phyloP scores from a whole-genome alignment of 2,888 invertebrate genomes.

The Acleris cristana region DNA sequence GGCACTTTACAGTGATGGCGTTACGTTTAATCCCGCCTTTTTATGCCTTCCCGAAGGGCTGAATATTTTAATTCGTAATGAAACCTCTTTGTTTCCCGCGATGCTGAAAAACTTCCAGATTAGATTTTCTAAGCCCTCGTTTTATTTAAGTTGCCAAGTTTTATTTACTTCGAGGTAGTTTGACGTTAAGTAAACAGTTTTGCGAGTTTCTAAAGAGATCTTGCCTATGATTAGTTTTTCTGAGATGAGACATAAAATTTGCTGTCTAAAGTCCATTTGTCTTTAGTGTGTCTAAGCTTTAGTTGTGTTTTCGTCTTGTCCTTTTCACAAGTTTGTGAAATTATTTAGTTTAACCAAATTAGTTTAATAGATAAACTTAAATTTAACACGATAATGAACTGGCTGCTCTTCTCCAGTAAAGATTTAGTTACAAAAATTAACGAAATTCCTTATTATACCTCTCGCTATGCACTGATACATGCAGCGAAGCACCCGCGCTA shows the following conservation, averaged over 20 bases:
- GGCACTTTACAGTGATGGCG: constrained; percentile 40
- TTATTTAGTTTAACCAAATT: too few species aligned
- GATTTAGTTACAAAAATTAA: too few species aligned
- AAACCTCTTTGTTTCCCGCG: constrained; percentile 31
- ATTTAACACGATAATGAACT: too few species aligned
- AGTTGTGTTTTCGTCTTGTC: neutral
- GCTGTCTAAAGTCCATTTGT: neutral
- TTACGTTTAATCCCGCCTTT: constrained; percentile 33
- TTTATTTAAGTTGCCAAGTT: constrained; percentile 17
- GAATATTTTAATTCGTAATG: constrained; percentile 37
- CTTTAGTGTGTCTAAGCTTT: neutral
- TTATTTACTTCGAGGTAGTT: constrained; percentile 6
- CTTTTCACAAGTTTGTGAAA: too few species aligned
- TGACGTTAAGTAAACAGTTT: neutral
- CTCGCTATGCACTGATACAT: too few species aligned
- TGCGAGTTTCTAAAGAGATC: neutral
- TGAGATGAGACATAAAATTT: neutral
- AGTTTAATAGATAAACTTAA: too few species aligned
- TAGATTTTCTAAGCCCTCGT: constrained; percentile 14
- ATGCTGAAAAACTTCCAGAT: constrained; percentile 22
- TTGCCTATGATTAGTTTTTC: constrained; percentile 3
- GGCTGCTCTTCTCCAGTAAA: too few species aligned
- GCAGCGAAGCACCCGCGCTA: too few species aligned
- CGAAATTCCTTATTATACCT: too few species aligned
- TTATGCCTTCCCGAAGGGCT: constrained; percentile 33